Conservation (phyloP, 1,140 invertebrate genomes). For the Bilobella aurantiaca region DNA sequence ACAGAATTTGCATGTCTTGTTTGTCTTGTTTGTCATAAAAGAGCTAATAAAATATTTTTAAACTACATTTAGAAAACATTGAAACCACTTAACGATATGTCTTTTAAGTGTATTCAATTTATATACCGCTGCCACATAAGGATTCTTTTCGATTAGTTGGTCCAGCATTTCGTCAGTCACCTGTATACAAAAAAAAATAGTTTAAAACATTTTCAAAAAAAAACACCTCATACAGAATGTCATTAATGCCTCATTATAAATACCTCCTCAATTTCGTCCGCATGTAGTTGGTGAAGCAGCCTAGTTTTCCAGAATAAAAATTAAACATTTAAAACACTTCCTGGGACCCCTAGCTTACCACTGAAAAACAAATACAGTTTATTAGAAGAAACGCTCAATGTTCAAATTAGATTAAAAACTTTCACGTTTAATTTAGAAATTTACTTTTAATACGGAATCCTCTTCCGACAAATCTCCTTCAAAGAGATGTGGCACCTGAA, state of each 20-base stretch:
- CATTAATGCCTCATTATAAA: too few relatives aligned
- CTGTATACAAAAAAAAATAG: neutral
- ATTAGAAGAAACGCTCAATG: neutral
- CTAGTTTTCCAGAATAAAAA: conserved; percentile 33
- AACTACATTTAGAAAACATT: neutral
- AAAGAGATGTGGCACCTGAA: conserved; percentile 74
- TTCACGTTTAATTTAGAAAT: neutral
- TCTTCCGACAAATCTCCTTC: conserved; percentile 84
- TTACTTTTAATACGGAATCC: conserved; percentile 54
- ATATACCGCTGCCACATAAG: conserved; percentile 65
- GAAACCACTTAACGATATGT: too few relatives aligned
- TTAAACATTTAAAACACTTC: conserved; percentile 37
- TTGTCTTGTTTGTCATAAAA: conserved; percentile 72
- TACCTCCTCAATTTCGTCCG: conserved; percentile 43
- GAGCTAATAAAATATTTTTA: conserved; percentile 2
- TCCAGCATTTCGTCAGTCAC: conserved; percentile 90
- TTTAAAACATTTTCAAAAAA: neutral
- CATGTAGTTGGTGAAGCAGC: conserved; percentile 38
- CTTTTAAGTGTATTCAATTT: neutral
- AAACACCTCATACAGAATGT: too few relatives aligned
- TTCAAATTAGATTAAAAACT: neutral
- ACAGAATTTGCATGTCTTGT: conserved; percentile 73
- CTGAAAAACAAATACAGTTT: neutral
- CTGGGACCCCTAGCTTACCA: conserved; percentile 41
- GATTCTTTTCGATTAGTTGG: conserved; percentile 67